Evolutionary conservation across 2,113 vertebrate species (phyloP).

Genomic region (Loxodonta africana): DNA sequence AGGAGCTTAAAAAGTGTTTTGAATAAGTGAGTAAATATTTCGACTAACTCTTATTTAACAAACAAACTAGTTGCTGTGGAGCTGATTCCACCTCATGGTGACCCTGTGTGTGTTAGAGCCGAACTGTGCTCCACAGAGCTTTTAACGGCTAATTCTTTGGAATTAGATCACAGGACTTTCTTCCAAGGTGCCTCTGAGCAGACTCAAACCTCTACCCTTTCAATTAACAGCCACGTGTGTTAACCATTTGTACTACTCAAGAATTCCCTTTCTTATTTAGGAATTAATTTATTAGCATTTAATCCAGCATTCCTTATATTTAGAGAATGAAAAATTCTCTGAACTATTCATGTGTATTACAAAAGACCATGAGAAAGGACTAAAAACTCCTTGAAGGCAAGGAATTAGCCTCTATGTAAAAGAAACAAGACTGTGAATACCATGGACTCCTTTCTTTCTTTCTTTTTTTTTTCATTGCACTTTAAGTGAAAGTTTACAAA

Average conservation of each 20-base stretch:
- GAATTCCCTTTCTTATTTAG: background rate
- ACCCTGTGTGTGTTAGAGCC: background rate
- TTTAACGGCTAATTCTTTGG: background rate
- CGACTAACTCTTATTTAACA: background rate
- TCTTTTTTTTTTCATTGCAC: too few species aligned
- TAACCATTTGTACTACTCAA: background rate
- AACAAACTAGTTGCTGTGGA: background rate
- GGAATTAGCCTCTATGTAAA: background rate
- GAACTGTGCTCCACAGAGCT: background rate
- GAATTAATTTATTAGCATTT: constrained; percentile 28
- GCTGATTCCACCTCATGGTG: background rate
- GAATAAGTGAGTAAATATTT: constrained; percentile 34
- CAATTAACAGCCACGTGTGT: background rate
- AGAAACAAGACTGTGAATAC: background rate
- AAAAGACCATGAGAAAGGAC: background rate
- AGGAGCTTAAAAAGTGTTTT: background rate
- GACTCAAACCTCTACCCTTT: background rate
- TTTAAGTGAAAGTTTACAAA: too few species aligned
- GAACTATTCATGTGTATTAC: background rate
- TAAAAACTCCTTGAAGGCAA: background rate
- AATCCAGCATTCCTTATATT: constrained; percentile 15
- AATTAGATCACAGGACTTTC: background rate
- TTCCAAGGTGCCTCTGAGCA: background rate
- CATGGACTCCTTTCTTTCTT: background rate
- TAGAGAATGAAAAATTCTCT: background rate